Base-by-base conservation (phyloP, 2,113 vertebrate genomes). In the Cyprinodon brontotheroides region DNA sequence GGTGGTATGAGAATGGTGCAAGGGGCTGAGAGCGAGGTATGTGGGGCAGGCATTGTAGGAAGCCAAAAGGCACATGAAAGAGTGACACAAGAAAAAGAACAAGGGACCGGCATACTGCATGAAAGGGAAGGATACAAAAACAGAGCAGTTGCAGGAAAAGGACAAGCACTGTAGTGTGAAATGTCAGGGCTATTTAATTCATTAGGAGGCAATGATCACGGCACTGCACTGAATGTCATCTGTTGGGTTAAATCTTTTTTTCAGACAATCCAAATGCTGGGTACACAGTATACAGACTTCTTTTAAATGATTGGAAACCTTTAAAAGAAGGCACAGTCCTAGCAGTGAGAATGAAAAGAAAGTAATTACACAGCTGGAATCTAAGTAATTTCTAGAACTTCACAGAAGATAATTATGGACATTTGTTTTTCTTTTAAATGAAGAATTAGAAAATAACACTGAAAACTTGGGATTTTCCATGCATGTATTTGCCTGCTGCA, bases 121-220 rank as follows among this genome's bases (percentile, higher is more conserved):
- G 69, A 83, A 84, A 83, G 67, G 50, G 72, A 84, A 48, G 69
- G 45, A 47, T 73, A 70, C 69, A 86, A 85, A 77, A 81, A 78
- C 61, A 50, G 81, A 83, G 83, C 83, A 83, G 77, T 88, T 74
- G 72, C 70, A 79, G 83, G 77, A 86, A 89, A 88, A 89, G 89
- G 85, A 92, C 84, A 87, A 87, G 78, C 60, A 64, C 22, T 80
- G 66, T 67, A 64, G 75, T 79, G 83, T 83, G 82, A 93, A 91
- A 93, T 92, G 90, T 93, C 92, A 93, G 61, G 85, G 78, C 87
- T 84, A 85, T 92, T 92, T 87, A 85, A 90, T 93, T 92, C 86
- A 92, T 93, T 92, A 91, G 85, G 75, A 87, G 81, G 81, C 89
- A 78, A 87, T 91, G 84, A 90, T 89, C 75, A 89, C 88, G 89